Conservation (phyloP, 1,140 invertebrate genomes). For the Holcopasites calliopsidis region DNA sequence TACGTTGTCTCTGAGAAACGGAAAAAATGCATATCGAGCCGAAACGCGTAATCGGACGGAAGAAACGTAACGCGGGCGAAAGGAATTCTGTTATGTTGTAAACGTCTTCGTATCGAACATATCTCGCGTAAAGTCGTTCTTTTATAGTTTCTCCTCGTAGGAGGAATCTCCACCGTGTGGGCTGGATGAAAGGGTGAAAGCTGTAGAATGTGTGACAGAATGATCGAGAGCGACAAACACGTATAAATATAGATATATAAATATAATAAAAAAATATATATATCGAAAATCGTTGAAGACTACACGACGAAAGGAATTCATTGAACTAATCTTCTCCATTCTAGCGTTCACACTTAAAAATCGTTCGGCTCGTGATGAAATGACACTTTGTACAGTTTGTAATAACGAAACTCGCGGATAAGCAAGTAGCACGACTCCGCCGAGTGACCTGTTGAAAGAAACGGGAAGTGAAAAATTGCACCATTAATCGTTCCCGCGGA, state of each 20-base stretch:
- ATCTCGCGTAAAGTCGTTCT: background rate
- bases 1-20: background rate
- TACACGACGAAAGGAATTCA: slow-evolving; percentile 41
- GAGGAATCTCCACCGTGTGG: slow-evolving; percentile 24
- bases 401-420: slow-evolving; percentile 50
- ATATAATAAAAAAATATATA: slow-evolving; percentile 20
- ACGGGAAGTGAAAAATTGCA: background rate
- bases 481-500: background rate
- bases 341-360: slow-evolving; percentile 45
- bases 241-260: slow-evolving; percentile 31
- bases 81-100: background rate
- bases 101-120: background rate
- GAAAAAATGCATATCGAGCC: background rate
- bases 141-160: slow-evolving; percentile 45
- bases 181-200: too few relatives aligned
- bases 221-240: background rate
- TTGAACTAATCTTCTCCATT: slow-evolving; percentile 48
- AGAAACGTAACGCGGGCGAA: background rate
- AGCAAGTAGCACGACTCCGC: background rate
- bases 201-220: background rate
- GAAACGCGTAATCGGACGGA: too few relatives aligned
- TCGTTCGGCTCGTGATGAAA: slow-evolving; percentile 1
- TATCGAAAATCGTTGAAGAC: slow-evolving; percentile 34
- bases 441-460: background rate
- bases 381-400: slow-evolving; percentile 63